Percentiles rank a stretch among this genome's conserved stretches.
Evolutionary conservation across 2,113 vertebrate genomes (phyloP).

Genomic region (Osmerus mordax): DNA sequence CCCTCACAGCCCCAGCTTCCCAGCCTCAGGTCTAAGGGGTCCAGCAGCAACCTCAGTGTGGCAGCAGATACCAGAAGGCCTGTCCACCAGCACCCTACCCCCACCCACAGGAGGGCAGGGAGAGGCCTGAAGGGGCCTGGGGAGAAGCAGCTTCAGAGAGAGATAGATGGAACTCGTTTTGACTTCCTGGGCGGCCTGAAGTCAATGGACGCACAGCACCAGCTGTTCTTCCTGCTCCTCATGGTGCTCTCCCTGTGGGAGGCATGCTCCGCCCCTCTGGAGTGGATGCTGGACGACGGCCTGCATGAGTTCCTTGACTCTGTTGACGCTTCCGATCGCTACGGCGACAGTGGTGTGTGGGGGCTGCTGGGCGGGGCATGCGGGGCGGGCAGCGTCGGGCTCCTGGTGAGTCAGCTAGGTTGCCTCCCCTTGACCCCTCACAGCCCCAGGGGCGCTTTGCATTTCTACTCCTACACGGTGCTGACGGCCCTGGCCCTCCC

Average conservation of each 20-base stretch:
- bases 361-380: constrained; percentile 65
- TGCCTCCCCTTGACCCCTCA: constrained; percentile 54
- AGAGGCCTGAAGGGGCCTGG: constrained; percentile 23
- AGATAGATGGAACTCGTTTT: not conserved
- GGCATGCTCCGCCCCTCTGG: constrained; percentile 66
- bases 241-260: constrained; percentile 75
- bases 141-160: not conserved
- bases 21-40: not conserved
- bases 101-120: constrained; percentile 16
- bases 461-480: constrained; percentile 76
- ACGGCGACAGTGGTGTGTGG: constrained; percentile 71
- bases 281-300: constrained; percentile 77
- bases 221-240: constrained; percentile 76
- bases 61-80: not conserved
- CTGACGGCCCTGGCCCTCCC: constrained; percentile 56
- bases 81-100: not conserved
- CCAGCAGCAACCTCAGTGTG: not conserved
- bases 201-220: constrained; percentile 60
- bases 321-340: constrained; percentile 77
- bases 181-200: constrained; percentile 62
- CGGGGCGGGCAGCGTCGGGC: constrained; percentile 65
- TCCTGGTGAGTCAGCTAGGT: constrained; percentile 70
- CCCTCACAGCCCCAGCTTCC: too few relatives aligned
- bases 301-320: constrained; percentile 87
- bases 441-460: constrained; percentile 47